These are phyloP conservation scores for Lasioglossum malachurum DNA, from an alignment of 2,888 invertebrate genomes.

Conservation along the genomic window DNA sequence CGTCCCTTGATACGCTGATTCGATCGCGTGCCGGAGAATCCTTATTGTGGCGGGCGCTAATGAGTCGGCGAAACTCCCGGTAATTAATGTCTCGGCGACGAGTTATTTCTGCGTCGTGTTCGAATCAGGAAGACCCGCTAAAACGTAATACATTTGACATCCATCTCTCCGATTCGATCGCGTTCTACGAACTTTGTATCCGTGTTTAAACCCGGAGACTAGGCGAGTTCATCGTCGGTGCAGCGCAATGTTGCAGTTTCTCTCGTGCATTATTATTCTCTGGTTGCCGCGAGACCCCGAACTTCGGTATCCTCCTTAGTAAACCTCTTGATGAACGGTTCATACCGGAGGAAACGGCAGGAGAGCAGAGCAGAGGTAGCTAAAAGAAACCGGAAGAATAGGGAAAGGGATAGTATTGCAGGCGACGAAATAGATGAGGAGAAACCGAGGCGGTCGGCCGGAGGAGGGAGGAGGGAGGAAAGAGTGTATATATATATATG, in stretches of 20 bases:
- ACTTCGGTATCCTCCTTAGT: constrained; percentile 48
- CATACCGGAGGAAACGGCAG: constrained; percentile 48
- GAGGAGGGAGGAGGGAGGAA: constrained; percentile 21
- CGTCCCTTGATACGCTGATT: constrained; percentile 32
- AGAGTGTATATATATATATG: constrained; percentile 40
- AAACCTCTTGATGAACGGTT: constrained; percentile 63
- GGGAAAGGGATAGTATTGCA: constrained; percentile 55
- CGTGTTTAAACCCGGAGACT: not conserved
- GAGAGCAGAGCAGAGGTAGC: constrained; percentile 50
- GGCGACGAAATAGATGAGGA: constrained; percentile 69
- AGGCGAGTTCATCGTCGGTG: not conserved
- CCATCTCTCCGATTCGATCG: not conserved
- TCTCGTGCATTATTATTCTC: constrained; percentile 58
- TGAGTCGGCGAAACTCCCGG: constrained; percentile 24
- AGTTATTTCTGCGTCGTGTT: not conserved
- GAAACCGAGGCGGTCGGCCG: constrained; percentile 58
- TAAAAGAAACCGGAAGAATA: constrained; percentile 44
- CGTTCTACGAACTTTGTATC: not conserved
- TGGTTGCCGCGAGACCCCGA: constrained; percentile 48
- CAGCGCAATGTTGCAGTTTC: constrained; percentile 39
- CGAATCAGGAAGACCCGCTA: not conserved
- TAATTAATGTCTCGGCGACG: constrained; percentile 12
- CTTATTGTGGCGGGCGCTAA: constrained; percentile 21
- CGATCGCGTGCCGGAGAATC: constrained; percentile 22
- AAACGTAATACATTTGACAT: not conserved